A percentile compares a stretch with the other conserved stretches of the same genome.
Conservation (phyloP, 2,888 invertebrate species). For the Graphium colonna region DNA sequence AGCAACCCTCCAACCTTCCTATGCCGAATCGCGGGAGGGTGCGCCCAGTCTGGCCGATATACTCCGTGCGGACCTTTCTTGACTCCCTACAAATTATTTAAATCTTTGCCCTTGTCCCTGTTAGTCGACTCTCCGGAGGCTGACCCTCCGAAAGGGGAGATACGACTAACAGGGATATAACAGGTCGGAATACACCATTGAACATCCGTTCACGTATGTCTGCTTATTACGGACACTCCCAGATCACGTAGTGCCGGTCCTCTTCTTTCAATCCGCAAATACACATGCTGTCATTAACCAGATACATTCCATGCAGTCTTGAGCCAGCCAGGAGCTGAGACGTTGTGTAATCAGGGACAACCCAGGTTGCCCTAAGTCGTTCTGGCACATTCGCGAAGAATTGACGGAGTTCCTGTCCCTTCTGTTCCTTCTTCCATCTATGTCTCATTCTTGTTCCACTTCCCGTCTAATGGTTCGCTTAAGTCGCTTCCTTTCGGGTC, state of each 20-base stretch:
- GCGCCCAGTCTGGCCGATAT: no score
- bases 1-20: no score
- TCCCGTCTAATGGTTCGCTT: neutral
- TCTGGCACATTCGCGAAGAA: neutral
- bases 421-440: conserved; percentile 25
- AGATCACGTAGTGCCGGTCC: conserved; percentile 20
- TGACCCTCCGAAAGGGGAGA: no score
- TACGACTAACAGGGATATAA: no score
- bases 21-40: no score
- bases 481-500: neutral
- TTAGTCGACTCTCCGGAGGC: no score
- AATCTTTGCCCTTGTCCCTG: no score
- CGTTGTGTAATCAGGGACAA: conserved; percentile 30
- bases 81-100: no score
- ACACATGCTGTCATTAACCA: conserved; percentile 20
- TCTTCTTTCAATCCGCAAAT: conserved; percentile 20
- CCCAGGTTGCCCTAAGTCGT: conserved; percentile 26
- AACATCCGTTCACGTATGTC: neutral
- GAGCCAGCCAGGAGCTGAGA: conserved; percentile 30
- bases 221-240: conserved; percentile 20
- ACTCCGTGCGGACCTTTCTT: no score
- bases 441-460: neutral
- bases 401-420: conserved; percentile 27
- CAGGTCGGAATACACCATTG: no score
- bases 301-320: conserved; percentile 24